Evolutionary conservation across 2,888 invertebrate genomes (phyloP).

Genomic region (Cotesia congregata): DNA sequence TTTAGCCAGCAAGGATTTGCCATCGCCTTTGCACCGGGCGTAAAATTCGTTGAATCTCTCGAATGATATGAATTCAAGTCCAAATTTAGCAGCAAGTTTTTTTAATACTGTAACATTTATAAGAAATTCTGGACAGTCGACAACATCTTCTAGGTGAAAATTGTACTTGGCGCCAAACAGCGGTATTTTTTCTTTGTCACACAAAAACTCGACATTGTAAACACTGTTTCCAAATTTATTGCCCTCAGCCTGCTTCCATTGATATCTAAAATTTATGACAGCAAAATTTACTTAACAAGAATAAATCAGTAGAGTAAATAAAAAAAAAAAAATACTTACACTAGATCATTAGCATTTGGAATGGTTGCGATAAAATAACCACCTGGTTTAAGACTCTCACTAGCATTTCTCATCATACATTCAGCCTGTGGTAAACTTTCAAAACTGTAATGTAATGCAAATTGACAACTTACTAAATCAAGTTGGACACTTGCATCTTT

Average conservation of each 20-base stretch:
- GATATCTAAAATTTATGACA: slow-evolving; percentile 63
- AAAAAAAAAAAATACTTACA: slow-evolving; percentile 72
- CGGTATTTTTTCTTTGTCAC: slow-evolving; percentile 79
- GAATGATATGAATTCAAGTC: slow-evolving; percentile 78
- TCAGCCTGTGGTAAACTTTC: slow-evolving; percentile 90
- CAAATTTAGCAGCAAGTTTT: slow-evolving; percentile 81
- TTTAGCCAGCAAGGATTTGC: slow-evolving; percentile 77
- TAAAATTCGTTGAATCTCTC: slow-evolving; percentile 87
- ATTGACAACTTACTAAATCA: slow-evolving; percentile 96
- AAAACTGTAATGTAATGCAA: slow-evolving; percentile 98
- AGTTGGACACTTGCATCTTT: slow-evolving; percentile 83
- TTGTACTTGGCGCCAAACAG: slow-evolving; percentile 97
- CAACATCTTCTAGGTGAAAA: slow-evolving; percentile 95
- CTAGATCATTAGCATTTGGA: slow-evolving; percentile 93
- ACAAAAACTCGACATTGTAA: slow-evolving; percentile 81
- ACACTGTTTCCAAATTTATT: slow-evolving; percentile 84
- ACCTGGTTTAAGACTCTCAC: slow-evolving; percentile 89
- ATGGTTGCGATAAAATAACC: slow-evolving; percentile 98
- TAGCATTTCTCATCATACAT: slow-evolving; percentile 92
- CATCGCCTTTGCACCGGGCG: slow-evolving; percentile 75
- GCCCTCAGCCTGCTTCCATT: slow-evolving; percentile 75
- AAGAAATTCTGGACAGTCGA: slow-evolving; percentile 98
- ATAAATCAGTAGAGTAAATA: slow-evolving; percentile 2
- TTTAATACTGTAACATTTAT: slow-evolving; percentile 91
- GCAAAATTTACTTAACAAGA: neutral